A percentile compares a stretch with the other conserved stretches of the same genome.
phyloP scores from a whole-genome alignment of 1,140 invertebrate genomes.

The Lysiphlebus fabarum region DNA sequence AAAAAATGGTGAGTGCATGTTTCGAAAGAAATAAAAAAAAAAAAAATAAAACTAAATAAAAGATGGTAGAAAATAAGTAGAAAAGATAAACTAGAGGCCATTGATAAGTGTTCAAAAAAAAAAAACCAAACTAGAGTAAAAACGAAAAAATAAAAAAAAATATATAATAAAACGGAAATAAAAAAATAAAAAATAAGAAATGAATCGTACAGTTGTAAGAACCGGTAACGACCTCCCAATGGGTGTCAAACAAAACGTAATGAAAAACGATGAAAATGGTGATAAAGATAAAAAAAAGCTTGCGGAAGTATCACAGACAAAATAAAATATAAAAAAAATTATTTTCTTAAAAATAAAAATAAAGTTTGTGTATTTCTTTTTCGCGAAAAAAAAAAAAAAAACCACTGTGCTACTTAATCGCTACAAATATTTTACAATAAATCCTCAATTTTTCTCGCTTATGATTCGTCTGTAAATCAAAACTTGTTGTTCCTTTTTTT shows the following conservation, averaged over 20 bases:
- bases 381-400: neutral
- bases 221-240: conserved; percentile 33
- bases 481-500: conserved; percentile 17
- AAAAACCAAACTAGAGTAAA: no score
- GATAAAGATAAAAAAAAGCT: conserved; percentile 16
- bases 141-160: neutral
- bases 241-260: conserved; percentile 12
- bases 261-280: conserved; percentile 14
- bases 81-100: no score
- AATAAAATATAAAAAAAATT: conserved; percentile 6
- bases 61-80: no score
- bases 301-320: conserved; percentile 19
- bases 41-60: no score
- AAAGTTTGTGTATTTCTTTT: neutral
- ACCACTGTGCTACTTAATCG: conserved; percentile 37
- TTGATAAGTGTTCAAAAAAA: no score
- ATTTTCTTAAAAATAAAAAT: neutral
- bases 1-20: no score
- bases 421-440: conserved; percentile 46
- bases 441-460: conserved; percentile 48
- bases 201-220: conserved; percentile 20
- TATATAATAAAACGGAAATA: conserved; percentile 1
- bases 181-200: neutral
- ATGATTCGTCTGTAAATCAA: conserved; percentile 49
- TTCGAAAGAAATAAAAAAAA: no score